Evolutionary conservation across 2,113 vertebrate genomes (phyloP).

Genomic region (Gobio gobio): DNA sequence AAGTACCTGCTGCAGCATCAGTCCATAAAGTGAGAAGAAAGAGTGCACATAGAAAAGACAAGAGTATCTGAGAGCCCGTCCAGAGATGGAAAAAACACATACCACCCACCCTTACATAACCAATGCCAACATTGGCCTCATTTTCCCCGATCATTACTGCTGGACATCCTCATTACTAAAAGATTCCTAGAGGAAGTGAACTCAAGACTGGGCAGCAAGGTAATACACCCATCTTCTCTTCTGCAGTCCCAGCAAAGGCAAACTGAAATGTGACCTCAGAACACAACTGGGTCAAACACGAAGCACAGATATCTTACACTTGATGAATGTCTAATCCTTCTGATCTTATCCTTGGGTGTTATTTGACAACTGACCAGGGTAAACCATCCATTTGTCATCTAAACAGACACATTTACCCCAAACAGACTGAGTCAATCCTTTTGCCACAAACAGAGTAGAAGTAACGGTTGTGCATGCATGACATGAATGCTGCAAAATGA

Average conservation of each 20-base stretch:
- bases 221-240: not conserved
- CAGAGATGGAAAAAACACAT: not conserved
- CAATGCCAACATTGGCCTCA: not conserved
- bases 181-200: not conserved
- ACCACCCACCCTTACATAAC: not conserved
- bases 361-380: not conserved
- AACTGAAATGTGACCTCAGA: constrained; percentile 13
- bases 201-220: not conserved
- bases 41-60: not conserved
- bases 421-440: not conserved
- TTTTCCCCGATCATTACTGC: constrained; percentile 9
- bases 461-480: not conserved
- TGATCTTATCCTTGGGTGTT: not conserved
- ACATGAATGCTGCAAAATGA: not conserved
- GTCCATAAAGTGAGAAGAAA: not conserved
- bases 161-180: constrained; percentile 6
- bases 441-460: not conserved
- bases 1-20: not conserved
- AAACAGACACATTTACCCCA: not conserved
- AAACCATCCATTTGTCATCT: not conserved
- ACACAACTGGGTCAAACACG: not conserved
- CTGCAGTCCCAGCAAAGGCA: not conserved
- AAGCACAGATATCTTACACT: not conserved
- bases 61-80: not conserved
- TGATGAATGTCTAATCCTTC: not conserved